These are phyloP conservation scores for Lepidocolaptes lacrymiger DNA, from an alignment of 2,797 vertebrate genomes.

Conservation along the genomic window DNA sequence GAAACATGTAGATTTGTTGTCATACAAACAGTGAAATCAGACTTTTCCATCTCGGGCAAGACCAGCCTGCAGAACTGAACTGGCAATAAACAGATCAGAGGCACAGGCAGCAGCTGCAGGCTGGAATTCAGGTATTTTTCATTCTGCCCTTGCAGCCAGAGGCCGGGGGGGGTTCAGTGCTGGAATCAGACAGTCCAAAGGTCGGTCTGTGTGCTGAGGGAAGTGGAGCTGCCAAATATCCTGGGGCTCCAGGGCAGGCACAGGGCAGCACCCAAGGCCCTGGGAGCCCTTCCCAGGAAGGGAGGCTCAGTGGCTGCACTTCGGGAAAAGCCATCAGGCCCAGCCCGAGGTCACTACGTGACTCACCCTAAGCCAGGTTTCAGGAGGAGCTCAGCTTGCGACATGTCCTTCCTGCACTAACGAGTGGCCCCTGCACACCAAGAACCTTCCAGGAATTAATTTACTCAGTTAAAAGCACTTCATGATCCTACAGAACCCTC, in stretches of 20 bases:
- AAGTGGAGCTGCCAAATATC: neutral
- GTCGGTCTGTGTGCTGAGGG: fast-evolving
- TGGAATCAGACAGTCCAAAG: neutral
- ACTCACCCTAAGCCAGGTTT: neutral
- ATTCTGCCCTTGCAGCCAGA: neutral
- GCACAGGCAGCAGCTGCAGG: neutral
- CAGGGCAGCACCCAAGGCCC: neutral
- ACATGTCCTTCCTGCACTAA: neutral
- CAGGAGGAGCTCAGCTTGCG: neutral
- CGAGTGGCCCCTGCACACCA: neutral
- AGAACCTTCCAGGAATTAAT: neutral
- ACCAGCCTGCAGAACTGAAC: neutral
- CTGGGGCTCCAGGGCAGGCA: neutral
- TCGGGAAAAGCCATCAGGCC: neutral
- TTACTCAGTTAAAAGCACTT: neutral
- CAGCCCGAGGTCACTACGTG: neutral
- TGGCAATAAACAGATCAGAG: neutral
- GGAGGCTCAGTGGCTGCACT: neutral
- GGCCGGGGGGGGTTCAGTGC: neutral
- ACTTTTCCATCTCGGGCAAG: neutral
- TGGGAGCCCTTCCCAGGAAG: neutral
- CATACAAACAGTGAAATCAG: neutral
- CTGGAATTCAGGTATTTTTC: neutral
- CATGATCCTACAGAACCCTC: neutral
- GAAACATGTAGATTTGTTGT: fast-evolving